Percentiles rank a stretch among this genome's conserved stretches.
Conservation (phyloP, 2,113 vertebrate genomes). For the Seriola quinqueradiata region DNA sequence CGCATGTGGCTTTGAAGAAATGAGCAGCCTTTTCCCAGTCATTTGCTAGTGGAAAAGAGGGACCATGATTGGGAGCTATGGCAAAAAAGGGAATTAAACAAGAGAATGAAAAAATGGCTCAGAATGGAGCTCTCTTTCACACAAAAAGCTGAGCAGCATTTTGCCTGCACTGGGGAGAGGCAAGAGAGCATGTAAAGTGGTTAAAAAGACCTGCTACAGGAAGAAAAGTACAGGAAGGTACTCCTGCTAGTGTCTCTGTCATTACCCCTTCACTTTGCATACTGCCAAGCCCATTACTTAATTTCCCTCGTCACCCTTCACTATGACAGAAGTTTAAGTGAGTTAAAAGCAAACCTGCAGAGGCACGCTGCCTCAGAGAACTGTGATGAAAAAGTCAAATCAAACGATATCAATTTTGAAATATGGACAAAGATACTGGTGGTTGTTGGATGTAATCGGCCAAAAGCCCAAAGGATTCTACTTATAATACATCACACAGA, state of each 20-base stretch:
- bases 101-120: constrained; percentile 51
- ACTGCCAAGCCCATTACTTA: constrained; percentile 64
- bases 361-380: constrained; percentile 45
- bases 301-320: constrained; percentile 63
- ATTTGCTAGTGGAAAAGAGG: constrained; percentile 42
- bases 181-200: constrained; percentile 64
- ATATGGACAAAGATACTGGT: constrained; percentile 53
- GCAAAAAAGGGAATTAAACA: constrained; percentile 55
- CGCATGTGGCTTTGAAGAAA: constrained; percentile 66
- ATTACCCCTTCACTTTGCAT: constrained; percentile 68
- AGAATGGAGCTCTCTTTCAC: constrained; percentile 40
- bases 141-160: constrained; percentile 47
- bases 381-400: constrained; percentile 58
- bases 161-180: constrained; percentile 38
- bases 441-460: constrained; percentile 47
- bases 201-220: constrained; percentile 69
- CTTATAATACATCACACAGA: constrained; percentile 56
- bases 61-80: constrained; percentile 39
- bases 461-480: constrained; percentile 46
- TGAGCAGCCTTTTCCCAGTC: constrained; percentile 53
- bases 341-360: constrained; percentile 67
- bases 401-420: constrained; percentile 59
- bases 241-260: constrained; percentile 49
- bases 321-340: constrained; percentile 63
- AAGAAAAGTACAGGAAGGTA: constrained; percentile 57